Conservation (phyloP, 2,797 vertebrate species). For the Lagodon rhomboides region DNA sequence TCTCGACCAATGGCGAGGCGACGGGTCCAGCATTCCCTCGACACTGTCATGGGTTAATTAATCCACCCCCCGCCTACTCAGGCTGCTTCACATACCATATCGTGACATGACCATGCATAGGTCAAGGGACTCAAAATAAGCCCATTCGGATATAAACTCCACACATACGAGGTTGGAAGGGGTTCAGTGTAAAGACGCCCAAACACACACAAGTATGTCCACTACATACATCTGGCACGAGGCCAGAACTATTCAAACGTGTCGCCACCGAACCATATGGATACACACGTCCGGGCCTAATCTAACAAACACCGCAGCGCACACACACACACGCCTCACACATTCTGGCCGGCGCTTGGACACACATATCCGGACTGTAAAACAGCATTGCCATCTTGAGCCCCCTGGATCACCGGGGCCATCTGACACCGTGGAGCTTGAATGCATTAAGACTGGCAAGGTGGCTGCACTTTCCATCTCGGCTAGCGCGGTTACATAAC, state of each 20-base stretch:
- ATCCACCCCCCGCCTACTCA: conserved; percentile 18
- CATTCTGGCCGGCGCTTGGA: conserved; percentile 45
- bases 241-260: conserved; percentile 74
- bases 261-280: conserved; percentile 74
- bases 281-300: conserved; percentile 60
- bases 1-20: conserved; percentile 68
- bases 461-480: conserved; percentile 65
- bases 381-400: conserved; percentile 76
- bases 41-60: conserved; percentile 40
- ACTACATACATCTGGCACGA: conserved; percentile 62
- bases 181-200: conserved; percentile 28
- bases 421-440: conserved; percentile 70
- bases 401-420: conserved; percentile 66
- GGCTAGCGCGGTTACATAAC: conserved; percentile 71
- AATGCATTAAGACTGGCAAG: conserved; percentile 72
- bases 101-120: conserved; percentile 31
- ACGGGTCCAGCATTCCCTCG: conserved; percentile 44
- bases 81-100: conserved; percentile 23
- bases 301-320: conserved; percentile 62
- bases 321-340: conserved; percentile 39
- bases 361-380: conserved; percentile 63
- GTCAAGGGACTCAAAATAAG: conserved; percentile 33
- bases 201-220: conserved; percentile 14
- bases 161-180: conserved; percentile 31
- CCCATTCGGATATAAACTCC: conserved; percentile 13